phyloP scores from a whole-genome alignment of 2,113 vertebrate genomes.

The Ceyx cyanopectus region DNA sequence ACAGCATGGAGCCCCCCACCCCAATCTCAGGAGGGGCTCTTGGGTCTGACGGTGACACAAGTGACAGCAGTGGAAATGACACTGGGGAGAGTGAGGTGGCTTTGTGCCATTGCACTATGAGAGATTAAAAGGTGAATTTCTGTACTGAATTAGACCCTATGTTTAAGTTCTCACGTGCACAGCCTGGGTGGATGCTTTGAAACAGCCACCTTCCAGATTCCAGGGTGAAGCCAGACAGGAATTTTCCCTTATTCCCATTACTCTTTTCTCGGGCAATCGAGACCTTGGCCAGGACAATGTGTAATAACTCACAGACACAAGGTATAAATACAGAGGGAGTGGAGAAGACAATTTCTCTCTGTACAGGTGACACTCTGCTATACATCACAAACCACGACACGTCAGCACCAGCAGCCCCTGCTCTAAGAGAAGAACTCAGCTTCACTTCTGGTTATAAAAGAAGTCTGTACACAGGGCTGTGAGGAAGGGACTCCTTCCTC shows the following conservation, averaged over 20 bases:
- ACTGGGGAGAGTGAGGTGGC: neutral
- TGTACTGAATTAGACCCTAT: neutral
- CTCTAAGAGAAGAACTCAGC: neutral
- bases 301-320: constrained; percentile 38
- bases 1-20: neutral
- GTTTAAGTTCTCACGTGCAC: neutral
- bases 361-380: neutral
- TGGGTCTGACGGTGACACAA: accelerated
- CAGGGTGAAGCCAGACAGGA: neutral
- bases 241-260: neutral
- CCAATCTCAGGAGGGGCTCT: neutral
- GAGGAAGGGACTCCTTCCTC: neutral
- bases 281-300: constrained; percentile 46
- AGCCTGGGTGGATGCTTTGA: neutral
- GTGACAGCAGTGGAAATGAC: neutral
- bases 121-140: neutral
- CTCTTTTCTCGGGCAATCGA: neutral
- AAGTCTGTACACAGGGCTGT: neutral
- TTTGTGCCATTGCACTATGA: accelerated
- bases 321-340: constrained; percentile 49
- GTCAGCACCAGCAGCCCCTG: neutral
- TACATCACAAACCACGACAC: constrained; percentile 2
- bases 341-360: constrained; percentile 51
- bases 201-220: neutral
- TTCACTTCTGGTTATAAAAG: neutral